Base-by-base conservation (phyloP, 2,113 vertebrate genomes). In the Hippolais icterina region DNA sequence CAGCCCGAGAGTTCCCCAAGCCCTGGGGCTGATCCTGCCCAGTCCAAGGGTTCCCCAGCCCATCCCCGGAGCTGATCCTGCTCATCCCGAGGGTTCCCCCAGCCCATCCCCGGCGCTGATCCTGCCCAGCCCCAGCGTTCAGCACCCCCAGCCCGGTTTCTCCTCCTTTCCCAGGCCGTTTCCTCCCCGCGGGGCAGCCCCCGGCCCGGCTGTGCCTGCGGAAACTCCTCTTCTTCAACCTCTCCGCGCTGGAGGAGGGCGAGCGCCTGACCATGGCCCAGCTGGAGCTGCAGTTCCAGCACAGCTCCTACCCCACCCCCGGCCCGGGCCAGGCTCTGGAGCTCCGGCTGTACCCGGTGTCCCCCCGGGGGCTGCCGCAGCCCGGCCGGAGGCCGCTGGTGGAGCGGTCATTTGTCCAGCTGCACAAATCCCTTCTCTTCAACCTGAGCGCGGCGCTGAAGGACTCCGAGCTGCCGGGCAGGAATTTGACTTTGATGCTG, bases 171-270 rank as follows among this genome's bases (percentile, higher is more conserved):
- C 15, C 90, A 98, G 98, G 98, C 72, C 90, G 57, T 3, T 85
- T 95, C 29, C 9, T 95, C 23, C 89, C 83, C 4, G 10, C 6
- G 14, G 87, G 13, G 80, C 96, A 95, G 97, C 94, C 94, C 79
- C 83, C 12, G 71, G 93, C 95, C 27, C 18, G 94, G 68, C 81
- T 82, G 59, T 99, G 98, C 37, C 95, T 98, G 91, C 97, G 98
- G 95, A 99, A 98, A 93, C 98, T 97, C 29, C 97, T 99, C 3
- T 98, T 98, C 97, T 99, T 99, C 77, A 99, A 99, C 95, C 89
- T 99, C 94, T 98, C 99, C 0, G 98, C 97, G 31, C 98, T 99
- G 94, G 98, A 99, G 89, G 96, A 98, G 15, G 96, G 91, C 11
- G 99, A 99, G 96, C 93, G 75, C 75, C 72, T 98, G 76, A 99